Base-by-base conservation (phyloP, 2,797 vertebrate genomes). In the Eurystomus glaucurus region DNA sequence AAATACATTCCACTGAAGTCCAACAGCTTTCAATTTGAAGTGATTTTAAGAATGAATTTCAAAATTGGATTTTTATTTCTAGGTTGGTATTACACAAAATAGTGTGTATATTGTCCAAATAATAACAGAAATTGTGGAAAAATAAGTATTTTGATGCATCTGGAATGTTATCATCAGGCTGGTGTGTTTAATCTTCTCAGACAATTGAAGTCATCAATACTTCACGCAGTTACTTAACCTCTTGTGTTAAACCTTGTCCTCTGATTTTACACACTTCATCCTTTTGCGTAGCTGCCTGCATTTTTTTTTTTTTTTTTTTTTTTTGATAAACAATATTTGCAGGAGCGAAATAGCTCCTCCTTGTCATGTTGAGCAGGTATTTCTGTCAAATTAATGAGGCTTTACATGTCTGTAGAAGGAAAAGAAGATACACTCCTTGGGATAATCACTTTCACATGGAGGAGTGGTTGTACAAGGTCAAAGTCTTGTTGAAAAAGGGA, bases 381-480 rank as follows among this genome's bases (percentile, higher is more conserved):
- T 93, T 79, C 65, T 87, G 26, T 85, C 75, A 70, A 62, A 82
- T 88, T 88, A 74, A 85, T 33, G n/a, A 85, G 65, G 13, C 23
- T 88, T 77, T 91, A 65, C 66, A 58, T 74, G 21, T 33, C 62
- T 94, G 20, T 46, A 31, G 54, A 87, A 91, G 55, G 43, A 54
- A 57, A 69, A 57, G 35, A 80, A 78, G 80, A 19, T 37, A 8
- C 5, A 26, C 26, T 85, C 46, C 64, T 74, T 89, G 75, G 43
- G 15, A 76, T 72, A 76, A 71, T 61, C 70, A 39, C 21, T 58
- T 85, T 82, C 35, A 35, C 14, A 4, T 29, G 74, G 78, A 37
- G 10, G 33, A 71, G 78, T 43, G 46, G 29, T 25, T 62, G 74
- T 70, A 33, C 52, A 37, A 43, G 55, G 66, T 8, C 29, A 14